Base-by-base conservation (phyloP, 2,113 vertebrate species). In the Rhineura floridana region DNA sequence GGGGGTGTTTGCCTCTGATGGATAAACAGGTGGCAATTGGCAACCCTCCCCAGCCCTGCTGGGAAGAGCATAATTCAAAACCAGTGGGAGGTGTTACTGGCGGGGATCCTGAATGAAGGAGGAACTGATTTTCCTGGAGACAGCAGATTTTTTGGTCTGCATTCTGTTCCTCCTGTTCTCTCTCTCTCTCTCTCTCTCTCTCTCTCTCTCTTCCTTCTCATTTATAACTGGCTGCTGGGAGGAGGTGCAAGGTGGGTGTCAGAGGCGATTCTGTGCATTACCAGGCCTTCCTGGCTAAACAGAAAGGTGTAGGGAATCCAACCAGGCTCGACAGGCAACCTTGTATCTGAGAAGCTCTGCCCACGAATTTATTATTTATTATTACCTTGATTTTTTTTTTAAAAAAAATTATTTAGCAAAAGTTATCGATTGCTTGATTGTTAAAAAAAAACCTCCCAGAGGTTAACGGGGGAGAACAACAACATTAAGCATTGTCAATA, bases 1-100 rank as follows among this genome's bases (percentile, higher is more conserved):
- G 25, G 86, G 50, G 44, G 36, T n/a, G 48, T 72, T 79, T 72
- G 19, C 25, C 0, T 81, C 52, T 55, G 55, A n/a, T 65, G 72
- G 72, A 30, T 63, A 85, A 85, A 85, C 70, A 46, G 55, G 86
- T 67, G 8, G 75, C 11, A 70, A 87, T 72, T 28, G 63, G 69
- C 62, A 1, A 36, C 12, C 77, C 86, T 62, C 77, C 86, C 81
- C 62, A 1, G 48, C 12, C 77, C 86, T 62, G 86, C 86, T 87
- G 86, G 65, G 77, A 55, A 81, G 36, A 81, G 50, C 39, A 67
- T n/a, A 81, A 62, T 72, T 44, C 17, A 13, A 59, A 62, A 25
- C 3, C 77, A 72, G 86, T 42, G n/a, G 86, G 86, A 23, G 28
- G n/a, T 25, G 39, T 28, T n/a, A 25, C 28, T 81, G 77, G 85